phyloP scores from a whole-genome alignment of 2,888 invertebrate genomes.

The Leptinotarsa haldemani region DNA sequence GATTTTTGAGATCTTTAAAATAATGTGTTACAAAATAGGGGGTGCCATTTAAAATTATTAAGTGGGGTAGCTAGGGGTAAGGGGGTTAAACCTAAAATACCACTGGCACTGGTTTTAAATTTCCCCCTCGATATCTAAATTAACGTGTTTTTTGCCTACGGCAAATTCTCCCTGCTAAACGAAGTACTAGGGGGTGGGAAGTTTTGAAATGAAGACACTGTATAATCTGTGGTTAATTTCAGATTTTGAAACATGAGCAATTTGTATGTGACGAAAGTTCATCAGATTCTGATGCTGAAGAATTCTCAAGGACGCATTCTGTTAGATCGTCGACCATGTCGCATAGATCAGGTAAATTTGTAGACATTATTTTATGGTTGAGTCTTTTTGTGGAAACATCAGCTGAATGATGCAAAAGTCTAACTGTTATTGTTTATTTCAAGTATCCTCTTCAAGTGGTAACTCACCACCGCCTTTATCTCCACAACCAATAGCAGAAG shows the following conservation, averaged over 20 bases:
- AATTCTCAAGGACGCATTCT: constrained; percentile 36
- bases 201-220: too few species aligned
- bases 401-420: neutral
- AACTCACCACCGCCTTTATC: constrained; percentile 27
- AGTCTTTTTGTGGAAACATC: neutral
- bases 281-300: constrained; percentile 47
- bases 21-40: too few species aligned
- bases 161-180: too few species aligned
- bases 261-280: constrained; percentile 52
- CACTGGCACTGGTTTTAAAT: too few species aligned
- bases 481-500: constrained; percentile 28
- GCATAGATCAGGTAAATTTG: constrained; percentile 34
- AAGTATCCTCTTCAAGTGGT: constrained; percentile 37
- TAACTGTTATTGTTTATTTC: constrained; percentile 8
- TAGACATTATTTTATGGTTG: too few species aligned
- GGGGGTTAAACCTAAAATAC: too few species aligned
- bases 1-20: too few species aligned
- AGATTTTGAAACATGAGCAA: constrained; percentile 58
- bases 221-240: constrained; percentile 34
- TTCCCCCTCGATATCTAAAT: too few species aligned
- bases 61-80: too few species aligned
- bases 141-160: too few species aligned
- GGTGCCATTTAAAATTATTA: too few species aligned
- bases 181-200: too few species aligned
- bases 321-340: constrained; percentile 34